phyloP scores from a whole-genome alignment of 2,797 vertebrate genomes.

The Anniella stebbinsi region DNA sequence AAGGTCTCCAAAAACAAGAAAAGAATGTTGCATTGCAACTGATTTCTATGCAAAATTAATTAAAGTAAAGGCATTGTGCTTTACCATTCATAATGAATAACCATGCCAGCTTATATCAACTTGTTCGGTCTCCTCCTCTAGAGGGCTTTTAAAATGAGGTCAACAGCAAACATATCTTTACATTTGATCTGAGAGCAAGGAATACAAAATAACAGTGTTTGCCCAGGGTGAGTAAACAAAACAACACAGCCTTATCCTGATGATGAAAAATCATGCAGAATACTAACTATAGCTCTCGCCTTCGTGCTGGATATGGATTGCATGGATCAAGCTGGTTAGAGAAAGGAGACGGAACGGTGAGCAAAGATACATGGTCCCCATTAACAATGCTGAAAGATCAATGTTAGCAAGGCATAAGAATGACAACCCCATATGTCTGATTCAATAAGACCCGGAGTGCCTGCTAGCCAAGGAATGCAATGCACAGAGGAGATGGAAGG shows the following conservation, averaged over 20 bases:
- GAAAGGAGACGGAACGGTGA: conserved; percentile 58
- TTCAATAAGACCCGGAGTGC: conserved; percentile 52
- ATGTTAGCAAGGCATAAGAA: conserved; percentile 67
- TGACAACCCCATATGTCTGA: conserved; percentile 73
- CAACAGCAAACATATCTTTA: conserved; percentile 71
- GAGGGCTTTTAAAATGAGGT: conserved; percentile 76
- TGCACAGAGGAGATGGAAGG: conserved; percentile 49
- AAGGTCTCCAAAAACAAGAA: conserved; percentile 51
- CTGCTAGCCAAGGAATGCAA: conserved; percentile 43
- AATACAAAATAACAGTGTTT: conserved; percentile 57
- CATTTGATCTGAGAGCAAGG: conserved; percentile 59
- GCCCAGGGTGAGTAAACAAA: conserved; percentile 50
- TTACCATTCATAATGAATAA: conserved; percentile 76
- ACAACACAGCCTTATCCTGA: conserved; percentile 58
- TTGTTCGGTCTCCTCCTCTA: conserved; percentile 71
- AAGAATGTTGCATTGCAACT: conserved; percentile 58
- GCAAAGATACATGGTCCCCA: conserved; percentile 60
- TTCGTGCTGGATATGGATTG: conserved; percentile 59
- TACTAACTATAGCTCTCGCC: conserved; percentile 48
- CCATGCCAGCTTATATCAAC: conserved; percentile 70
- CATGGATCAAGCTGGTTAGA: conserved; percentile 25
- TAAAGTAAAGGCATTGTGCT: conserved; percentile 73
- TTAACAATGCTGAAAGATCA: conserved; percentile 73
- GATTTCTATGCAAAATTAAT: conserved; percentile 77
- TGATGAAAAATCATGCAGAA: conserved; percentile 62